Percentiles rank a stretch among this genome's conserved stretches.
Evolutionary conservation across 2,888 invertebrate genomes (phyloP).

Genomic region (Tethea ocularis): DNA sequence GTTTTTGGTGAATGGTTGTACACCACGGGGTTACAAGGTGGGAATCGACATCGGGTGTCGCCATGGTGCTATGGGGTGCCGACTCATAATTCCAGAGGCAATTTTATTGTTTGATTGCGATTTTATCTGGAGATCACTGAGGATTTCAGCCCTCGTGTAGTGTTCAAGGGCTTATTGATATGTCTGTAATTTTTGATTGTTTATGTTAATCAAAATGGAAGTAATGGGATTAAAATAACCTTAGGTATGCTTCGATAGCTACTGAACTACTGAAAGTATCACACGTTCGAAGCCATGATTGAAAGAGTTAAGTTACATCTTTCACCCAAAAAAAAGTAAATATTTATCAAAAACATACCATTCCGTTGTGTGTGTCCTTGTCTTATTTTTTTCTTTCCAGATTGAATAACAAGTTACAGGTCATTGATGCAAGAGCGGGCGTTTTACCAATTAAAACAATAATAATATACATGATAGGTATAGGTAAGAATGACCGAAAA

Average conservation of each 20-base stretch:
- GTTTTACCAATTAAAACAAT: too few relatives aligned
- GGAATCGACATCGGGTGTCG: constrained; percentile 76
- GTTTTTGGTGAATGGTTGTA: constrained; percentile 69
- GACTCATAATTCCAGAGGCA: constrained; percentile 56
- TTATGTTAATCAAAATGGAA: constrained; percentile 29
- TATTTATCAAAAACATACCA: too few relatives aligned
- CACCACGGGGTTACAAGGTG: constrained; percentile 63
- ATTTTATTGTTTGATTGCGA: constrained; percentile 78
- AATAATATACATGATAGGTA: too few relatives aligned
- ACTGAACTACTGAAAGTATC: not conserved
- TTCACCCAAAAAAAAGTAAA: too few relatives aligned
- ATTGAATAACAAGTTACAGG: too few relatives aligned
- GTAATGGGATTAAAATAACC: constrained; percentile 4
- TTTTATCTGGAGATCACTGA: constrained; percentile 75
- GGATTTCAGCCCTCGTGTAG: constrained; percentile 66
- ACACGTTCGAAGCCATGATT: not conserved
- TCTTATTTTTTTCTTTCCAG: too few relatives aligned
- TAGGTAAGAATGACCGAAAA: too few relatives aligned
- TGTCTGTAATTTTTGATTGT: constrained; percentile 21
- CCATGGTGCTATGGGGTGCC: constrained; percentile 51
- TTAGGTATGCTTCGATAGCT: not conserved
- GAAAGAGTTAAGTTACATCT: too few relatives aligned
- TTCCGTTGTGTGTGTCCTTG: too few relatives aligned
- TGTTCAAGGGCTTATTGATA: constrained; percentile 40
- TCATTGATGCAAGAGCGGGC: too few relatives aligned